Base-by-base conservation (phyloP, 2,888 invertebrate genomes). In the Hyppa rectilinea region DNA sequence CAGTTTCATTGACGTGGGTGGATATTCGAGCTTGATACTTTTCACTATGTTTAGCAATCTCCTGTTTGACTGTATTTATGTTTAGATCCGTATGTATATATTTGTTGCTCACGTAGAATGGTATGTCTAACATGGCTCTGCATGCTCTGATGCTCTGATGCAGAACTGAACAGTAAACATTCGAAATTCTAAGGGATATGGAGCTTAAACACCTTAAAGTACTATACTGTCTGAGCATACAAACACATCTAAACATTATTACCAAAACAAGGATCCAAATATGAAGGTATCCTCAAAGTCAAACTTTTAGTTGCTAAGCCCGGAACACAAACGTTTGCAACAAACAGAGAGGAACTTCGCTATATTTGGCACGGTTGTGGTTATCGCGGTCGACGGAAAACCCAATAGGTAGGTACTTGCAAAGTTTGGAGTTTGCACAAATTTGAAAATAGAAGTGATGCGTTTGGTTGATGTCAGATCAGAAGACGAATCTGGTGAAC, bases 301-400 rank as follows among this genome's bases (percentile, higher is more conserved):
- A 52, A 83, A 80, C 59, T 75, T 83, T 66, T 53, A 80, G 83
- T 81, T 69, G 38, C 23, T 53, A 60, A 80, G 67, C 64, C 62
- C 58, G 10, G 80, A 75, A 75, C 52, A 64, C 80, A 81, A 81
- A 75, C 56, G 76, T 81, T 83, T 43, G 83, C 49, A 45, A 75
- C 75, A 66, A 75, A 71, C 75, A 59, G 34, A 58, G 52, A 43
- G 43, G 12, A 80, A 68, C 65, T 80, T 43, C 12, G 59, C 45
- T 63, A 62, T 59, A 65, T 71, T 65, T 58, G 64, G 80, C 36
- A 62, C 58, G 56, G 59, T 43, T 68, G 50, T 61, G 80, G 75
- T 26, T 69, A 53, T 58, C 65, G 76, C 36, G 81, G 83, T 63
- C 69, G 53, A 34, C 63, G 49, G 66, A 17, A 26, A 66, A 53